These are phyloP conservation scores for Eilema sororculum DNA, from an alignment of 2,888 invertebrate species.

Conservation along the genomic window DNA sequence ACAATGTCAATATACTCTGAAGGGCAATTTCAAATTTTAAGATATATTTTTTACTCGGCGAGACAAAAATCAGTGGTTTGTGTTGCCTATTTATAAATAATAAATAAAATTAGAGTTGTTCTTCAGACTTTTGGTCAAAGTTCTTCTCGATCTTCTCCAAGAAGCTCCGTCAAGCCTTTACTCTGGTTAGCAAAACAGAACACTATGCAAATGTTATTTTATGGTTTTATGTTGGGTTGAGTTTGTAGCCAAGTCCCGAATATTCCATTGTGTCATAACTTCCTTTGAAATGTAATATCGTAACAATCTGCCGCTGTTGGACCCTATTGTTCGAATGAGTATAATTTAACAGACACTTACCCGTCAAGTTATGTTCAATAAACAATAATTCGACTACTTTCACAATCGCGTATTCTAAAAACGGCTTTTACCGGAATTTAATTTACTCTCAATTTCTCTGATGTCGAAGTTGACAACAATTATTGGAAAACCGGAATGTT, in stretches of 20 bases:
- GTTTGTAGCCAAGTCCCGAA: background rate
- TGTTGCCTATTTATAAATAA: background rate
- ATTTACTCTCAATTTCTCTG: constrained; percentile 51
- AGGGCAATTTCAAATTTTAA: background rate
- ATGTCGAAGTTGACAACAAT: constrained; percentile 58
- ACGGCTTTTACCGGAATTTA: constrained; percentile 53
- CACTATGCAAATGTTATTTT: background rate
- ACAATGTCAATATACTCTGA: background rate
- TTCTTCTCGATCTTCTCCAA: no score
- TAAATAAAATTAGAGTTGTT: background rate
- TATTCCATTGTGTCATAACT: background rate
- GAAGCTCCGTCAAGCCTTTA: background rate
- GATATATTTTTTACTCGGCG: background rate
- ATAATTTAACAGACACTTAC: background rate
- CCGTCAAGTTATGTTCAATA: background rate
- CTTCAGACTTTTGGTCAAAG: background rate
- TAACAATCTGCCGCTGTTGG: background rate
- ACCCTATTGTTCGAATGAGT: background rate
- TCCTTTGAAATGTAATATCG: background rate
- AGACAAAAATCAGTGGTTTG: background rate
- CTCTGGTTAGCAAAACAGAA: background rate
- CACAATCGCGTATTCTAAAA: constrained; percentile 28
- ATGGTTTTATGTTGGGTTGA: background rate
- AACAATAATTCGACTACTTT: background rate
- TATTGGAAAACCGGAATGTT: constrained; percentile 56